Conservation (phyloP, 2,888 invertebrate genomes). For the Cotesia congregata region DNA sequence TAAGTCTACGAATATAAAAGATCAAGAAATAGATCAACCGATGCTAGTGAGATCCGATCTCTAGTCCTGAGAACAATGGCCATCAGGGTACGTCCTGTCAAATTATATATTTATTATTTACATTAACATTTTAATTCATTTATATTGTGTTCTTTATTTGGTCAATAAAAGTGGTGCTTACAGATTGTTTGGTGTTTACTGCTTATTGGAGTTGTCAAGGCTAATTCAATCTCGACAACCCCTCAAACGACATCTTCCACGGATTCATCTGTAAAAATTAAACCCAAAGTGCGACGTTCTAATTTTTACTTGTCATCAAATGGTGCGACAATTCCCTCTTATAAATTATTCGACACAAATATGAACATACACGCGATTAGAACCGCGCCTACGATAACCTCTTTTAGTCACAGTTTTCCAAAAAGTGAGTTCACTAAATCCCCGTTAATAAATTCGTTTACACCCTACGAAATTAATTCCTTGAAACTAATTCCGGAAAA, state of each 20-base stretch:
- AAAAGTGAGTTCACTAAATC: not conserved
- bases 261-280: constrained; percentile 22
- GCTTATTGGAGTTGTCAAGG: constrained; percentile 23
- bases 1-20: constrained; percentile 67
- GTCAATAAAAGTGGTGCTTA: constrained; percentile 2
- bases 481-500: constrained; percentile 28
- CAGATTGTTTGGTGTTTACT: constrained; percentile 20
- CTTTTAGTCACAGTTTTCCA: not conserved
- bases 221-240: constrained; percentile 29
- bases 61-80: constrained; percentile 12
- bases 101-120: constrained; percentile 26
- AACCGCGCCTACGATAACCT: not conserved
- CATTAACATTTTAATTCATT: no score
- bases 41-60: constrained; percentile 60
- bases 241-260: constrained; percentile 17
- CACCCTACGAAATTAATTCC: not conserved
- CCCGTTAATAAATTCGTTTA: not conserved
- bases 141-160: no score
- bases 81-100: constrained; percentile 19
- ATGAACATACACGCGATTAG: not conserved
- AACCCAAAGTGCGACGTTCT: constrained; percentile 14
- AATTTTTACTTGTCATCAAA: not conserved
- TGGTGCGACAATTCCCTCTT: not conserved
- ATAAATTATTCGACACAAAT: not conserved
- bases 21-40: constrained; percentile 49